Evolutionary conservation across 2,797 vertebrate species (phyloP).

Genomic region (Sylvilagus floridanus): DNA sequence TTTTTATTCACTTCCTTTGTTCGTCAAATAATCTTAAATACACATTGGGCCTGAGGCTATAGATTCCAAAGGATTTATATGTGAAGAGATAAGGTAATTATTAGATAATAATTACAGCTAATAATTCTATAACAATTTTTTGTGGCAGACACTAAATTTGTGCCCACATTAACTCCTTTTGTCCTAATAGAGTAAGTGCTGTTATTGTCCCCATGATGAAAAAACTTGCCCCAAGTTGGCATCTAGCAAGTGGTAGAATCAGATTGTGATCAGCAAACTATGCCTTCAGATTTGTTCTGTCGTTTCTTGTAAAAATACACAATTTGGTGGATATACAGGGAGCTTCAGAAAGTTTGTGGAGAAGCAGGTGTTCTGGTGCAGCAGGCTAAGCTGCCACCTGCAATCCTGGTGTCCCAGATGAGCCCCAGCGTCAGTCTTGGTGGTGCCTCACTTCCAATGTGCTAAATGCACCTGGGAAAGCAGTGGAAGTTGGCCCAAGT

Average conservation of each 20-base stretch:
- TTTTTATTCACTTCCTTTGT: not conserved
- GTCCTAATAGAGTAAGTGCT: not conserved
- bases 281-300: not conserved
- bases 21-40: constrained; percentile 32
- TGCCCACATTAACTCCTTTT: not conserved
- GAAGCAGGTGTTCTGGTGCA: too few relatives aligned
- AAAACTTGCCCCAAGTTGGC: not conserved
- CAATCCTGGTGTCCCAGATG: too few relatives aligned
- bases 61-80: not conserved
- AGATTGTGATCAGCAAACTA: fast-evolving
- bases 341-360: too few relatives aligned
- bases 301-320: not conserved
- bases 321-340: not conserved
- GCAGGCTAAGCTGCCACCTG: too few relatives aligned
- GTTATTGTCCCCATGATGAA: not conserved
- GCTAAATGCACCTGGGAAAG: too few relatives aligned
- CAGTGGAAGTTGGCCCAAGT: too few relatives aligned
- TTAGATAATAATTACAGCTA: not conserved
- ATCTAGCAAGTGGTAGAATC: not conserved
- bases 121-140: not conserved
- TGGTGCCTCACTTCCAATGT: too few relatives aligned
- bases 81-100: not conserved
- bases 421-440: too few relatives aligned
- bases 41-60: not conserved
- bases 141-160: not conserved